phyloP scores from a whole-genome alignment of 2,113 vertebrate species.

The Pseudolaguvia tuberculata region DNA sequence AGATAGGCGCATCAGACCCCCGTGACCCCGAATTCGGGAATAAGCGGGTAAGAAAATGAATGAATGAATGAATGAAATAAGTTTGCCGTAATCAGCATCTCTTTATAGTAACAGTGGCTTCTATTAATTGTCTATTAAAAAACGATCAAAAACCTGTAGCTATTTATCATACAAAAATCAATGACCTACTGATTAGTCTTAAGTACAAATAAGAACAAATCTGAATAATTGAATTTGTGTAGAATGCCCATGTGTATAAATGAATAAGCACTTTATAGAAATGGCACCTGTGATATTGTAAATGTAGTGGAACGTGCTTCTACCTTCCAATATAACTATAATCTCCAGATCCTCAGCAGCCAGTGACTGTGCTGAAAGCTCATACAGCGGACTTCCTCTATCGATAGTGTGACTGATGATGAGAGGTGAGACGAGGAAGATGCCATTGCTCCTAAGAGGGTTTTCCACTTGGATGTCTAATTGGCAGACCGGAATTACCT shows the following conservation, averaged over 20 bases:
- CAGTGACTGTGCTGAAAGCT: constrained; percentile 68
- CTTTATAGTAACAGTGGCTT: no score
- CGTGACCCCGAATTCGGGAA: no score
- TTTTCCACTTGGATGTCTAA: constrained; percentile 81
- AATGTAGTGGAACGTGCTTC: not conserved
- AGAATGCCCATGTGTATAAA: no score
- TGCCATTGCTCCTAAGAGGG: constrained; percentile 74
- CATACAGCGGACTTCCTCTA: constrained; percentile 72
- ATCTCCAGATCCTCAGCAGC: constrained; percentile 72
- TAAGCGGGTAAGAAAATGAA: no score
- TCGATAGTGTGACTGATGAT: constrained; percentile 80
- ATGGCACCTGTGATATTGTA: not conserved
- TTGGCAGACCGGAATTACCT: constrained; percentile 76
- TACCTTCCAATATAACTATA: constrained; percentile 76
- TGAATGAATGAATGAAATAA: no score
- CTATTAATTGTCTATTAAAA: not conserved
- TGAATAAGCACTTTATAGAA: no score
- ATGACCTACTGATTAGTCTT: no score
- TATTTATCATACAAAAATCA: not conserved
- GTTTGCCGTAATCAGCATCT: no score
- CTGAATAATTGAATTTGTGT: no score
- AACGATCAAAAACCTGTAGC: not conserved
- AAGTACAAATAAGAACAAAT: not conserved
- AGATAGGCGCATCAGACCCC: no score
- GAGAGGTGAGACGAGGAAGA: constrained; percentile 78